Conservation (phyloP, 2,113 vertebrate species). For the Plectropomus leopardus region DNA sequence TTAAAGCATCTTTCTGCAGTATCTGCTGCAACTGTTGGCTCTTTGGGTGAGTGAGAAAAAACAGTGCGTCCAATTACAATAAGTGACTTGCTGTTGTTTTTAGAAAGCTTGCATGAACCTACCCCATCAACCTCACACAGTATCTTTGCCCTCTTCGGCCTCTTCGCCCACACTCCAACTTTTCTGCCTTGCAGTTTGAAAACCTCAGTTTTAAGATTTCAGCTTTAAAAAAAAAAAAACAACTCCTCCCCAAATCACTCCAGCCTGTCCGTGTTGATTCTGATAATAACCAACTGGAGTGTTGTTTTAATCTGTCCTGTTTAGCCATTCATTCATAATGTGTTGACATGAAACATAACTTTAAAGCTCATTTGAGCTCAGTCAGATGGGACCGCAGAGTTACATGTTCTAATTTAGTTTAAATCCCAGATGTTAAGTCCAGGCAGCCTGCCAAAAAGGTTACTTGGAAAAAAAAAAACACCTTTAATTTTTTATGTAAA, state of each 20-base stretch:
- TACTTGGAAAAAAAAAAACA: not conserved
- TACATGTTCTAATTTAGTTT: constrained; percentile 52
- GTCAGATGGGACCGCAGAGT: constrained; percentile 47
- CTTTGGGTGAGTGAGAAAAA: not conserved
- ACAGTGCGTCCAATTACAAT: not conserved
- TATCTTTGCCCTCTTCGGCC: too few relatives aligned
- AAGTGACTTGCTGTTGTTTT: not conserved
- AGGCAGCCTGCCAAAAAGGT: constrained; percentile 39
- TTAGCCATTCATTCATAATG: constrained; percentile 52
- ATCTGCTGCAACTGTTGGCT: not conserved
- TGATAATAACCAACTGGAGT: not conserved
- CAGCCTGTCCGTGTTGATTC: constrained; percentile 4
- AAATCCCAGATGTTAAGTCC: constrained; percentile 58
- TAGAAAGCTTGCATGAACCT: not conserved
- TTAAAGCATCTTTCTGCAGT: not conserved
- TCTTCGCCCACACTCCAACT: too few relatives aligned
- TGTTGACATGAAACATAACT: constrained; percentile 52
- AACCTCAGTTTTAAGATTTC: not conserved
- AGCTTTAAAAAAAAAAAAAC: not conserved
- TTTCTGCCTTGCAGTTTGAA: not conserved
- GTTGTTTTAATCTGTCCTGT: constrained; percentile 23
- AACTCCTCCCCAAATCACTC: not conserved
- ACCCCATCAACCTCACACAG: not conserved
- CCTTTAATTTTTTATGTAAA: constrained; percentile 13
- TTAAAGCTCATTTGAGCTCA: constrained; percentile 36